Evolutionary conservation across 92 coral and sea anemone species (phyloP), one percentile per base, ranked within the genome.

Genomic region (Heteractis magnifica): DNA sequence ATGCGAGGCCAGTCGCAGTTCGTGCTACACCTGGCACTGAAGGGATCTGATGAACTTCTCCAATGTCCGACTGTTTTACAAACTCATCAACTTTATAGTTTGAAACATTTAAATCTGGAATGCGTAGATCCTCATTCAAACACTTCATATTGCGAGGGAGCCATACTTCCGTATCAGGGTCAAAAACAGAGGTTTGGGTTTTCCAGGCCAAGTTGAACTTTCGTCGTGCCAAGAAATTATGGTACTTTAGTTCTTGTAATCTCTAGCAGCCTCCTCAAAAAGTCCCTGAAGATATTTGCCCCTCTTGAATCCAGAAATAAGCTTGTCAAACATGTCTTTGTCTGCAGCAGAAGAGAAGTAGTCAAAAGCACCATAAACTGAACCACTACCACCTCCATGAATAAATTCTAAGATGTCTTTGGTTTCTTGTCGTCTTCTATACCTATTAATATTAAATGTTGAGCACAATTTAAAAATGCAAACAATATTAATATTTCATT

Each of bases 301-400:
- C n/a, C n/a, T n/a, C n/a, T n/a, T n/a, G n/a, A n/a, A 75, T 51
- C 56, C 78, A 55, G 71, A 49, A 76, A 90, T 90, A 6, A 81
- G 12, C 77, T 89, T 85, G 6, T 78, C 52, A 16, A 74, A 49
- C 0, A 90, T 86, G 78, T 76, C 79, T 83, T 72, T 15, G 84
- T 50, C 14, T 87, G 16, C 20, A 79, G 83, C 75, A 87, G n/a
- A n/a, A n/a, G n/a, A n/a, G n/a, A n/a, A n/a, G n/a, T n/a, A n/a
- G n/a, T n/a, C 90, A 90, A 90, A 90, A 80, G 93, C 93, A 12
- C 90, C 90, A 81, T 79, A n/a, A n/a, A n/a, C n/a, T n/a, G n/a
- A n/a, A n/a, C n/a, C n/a, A n/a, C n/a, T n/a, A n/a, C n/a, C n/a
- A n/a, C n/a, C n/a, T 4, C 64, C 64, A 56, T 56, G 64, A 56